Evolutionary conservation across 2,888 invertebrate species (phyloP), one percentile per base, ranked within the genome.

Genomic region (Cinara cedri): DNA sequence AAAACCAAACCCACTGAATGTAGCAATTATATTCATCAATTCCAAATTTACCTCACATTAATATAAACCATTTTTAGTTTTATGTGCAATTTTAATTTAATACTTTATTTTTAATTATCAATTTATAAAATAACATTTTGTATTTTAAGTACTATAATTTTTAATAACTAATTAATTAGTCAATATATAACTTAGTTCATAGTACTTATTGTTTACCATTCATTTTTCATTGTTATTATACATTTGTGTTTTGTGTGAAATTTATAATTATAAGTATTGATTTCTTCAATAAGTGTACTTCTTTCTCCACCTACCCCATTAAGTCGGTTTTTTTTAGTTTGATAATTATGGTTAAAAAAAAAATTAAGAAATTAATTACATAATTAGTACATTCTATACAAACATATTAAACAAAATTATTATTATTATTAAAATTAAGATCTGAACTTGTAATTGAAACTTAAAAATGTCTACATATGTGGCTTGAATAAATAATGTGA

Each of bases 201-300:
- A 44, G 24, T 44, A n/a, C n/a, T n/a, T n/a, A 55, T 42, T 16
- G 24, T 55, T 71, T 16, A 21, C 55, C 4, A 44, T 16, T 16
- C 44, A 24, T 55, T 70, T 70, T 34, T 55, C 42, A 54, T 21
- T 42, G 42, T 70, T 70, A 11, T 34, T 55, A 11, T 24, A 49
- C 24, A 11, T 8, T 57, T 68, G 24, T 72, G 46, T 60, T 46
- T 21, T 57, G 21, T 57, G 26, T 26, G 0, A 72, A 60, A 60
- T 13, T 60, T 51, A 49, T 26, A 71, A 42, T 16, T 11, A n/a
- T 19, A 46, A 60, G 19, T 13, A 54, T 34, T 34, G 13, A 42
- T 54, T 54, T 60, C 60, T 60, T n/a, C n/a, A n/a, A 34, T 34
- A 34, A 34, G 34, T 34, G 34, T 34, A 4, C 34, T 34, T 6